Conservation (phyloP, 2,797 vertebrate species). For the Smutsia temminckii region DNA sequence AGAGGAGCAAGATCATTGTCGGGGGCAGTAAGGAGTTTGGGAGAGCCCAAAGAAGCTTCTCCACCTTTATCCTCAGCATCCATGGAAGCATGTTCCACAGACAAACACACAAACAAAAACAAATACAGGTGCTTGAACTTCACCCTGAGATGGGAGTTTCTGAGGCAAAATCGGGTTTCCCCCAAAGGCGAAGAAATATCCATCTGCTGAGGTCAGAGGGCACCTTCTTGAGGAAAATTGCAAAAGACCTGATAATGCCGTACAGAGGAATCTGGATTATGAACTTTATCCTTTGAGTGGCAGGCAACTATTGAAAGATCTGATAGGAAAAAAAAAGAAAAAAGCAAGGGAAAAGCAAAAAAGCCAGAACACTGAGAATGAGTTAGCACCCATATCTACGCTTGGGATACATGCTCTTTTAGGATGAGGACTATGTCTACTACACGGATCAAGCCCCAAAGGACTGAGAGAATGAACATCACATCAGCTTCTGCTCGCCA, state of each 20-base stretch:
- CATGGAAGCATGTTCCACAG: not conserved
- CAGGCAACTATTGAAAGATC: not conserved
- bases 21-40: not conserved
- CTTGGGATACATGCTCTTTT: not conserved
- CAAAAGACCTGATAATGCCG: not conserved
- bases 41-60: not conserved
- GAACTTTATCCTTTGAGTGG: not conserved
- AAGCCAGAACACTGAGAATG: not conserved
- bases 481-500: not conserved
- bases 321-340: not conserved
- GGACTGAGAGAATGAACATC: too few species aligned
- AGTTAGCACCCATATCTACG: not conserved
- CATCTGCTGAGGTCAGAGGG: slow-evolving; percentile 29
- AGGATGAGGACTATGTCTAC: not conserved
- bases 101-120: not conserved
- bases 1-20: not conserved
- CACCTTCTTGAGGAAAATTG: not conserved
- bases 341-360: not conserved
- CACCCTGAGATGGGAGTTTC: not conserved
- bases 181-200: not conserved
- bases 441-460: not conserved
- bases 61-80: slow-evolving; percentile 32
- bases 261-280: not conserved
- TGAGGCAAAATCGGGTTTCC: not conserved
- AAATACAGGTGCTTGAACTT: not conserved